Conservation (phyloP, 2,888 invertebrate species). For the Galerucella nymphaeae region DNA sequence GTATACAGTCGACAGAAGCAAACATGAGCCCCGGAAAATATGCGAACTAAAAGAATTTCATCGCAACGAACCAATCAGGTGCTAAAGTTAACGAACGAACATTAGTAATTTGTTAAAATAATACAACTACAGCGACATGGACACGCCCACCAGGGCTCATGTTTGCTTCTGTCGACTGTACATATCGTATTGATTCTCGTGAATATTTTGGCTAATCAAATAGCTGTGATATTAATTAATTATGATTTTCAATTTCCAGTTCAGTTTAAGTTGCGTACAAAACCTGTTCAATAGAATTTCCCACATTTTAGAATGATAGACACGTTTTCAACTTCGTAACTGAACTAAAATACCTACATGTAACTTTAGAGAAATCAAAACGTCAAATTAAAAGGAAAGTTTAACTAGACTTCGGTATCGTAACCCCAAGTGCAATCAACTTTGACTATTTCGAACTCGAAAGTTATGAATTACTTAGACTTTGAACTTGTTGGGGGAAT, state of each 20-base stretch:
- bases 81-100: too few species aligned
- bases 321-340: not conserved
- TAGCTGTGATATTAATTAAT: not conserved
- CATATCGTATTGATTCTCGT: too few species aligned
- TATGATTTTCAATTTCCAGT: not conserved
- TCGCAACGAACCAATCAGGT: too few species aligned
- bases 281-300: not conserved
- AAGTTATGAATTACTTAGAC: constrained; percentile 6
- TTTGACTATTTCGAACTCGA: constrained; percentile 5
- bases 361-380: constrained; percentile 7
- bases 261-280: not conserved
- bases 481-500: not conserved
- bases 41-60: too few species aligned
- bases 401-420: not conserved
- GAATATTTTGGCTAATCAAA: too few species aligned
- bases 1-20: too few species aligned
- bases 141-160: too few species aligned
- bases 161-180: too few species aligned
- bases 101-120: too few species aligned
- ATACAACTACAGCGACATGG: too few species aligned
- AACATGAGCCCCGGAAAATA: too few species aligned
- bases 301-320: not conserved
- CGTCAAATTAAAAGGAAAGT: constrained; percentile 12
- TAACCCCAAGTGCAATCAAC: constrained; percentile 2
- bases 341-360: not conserved